These are phyloP conservation scores for Hypselothyrea guttata DNA, from an alignment of 2,888 invertebrate species.

Conservation along the genomic window DNA sequence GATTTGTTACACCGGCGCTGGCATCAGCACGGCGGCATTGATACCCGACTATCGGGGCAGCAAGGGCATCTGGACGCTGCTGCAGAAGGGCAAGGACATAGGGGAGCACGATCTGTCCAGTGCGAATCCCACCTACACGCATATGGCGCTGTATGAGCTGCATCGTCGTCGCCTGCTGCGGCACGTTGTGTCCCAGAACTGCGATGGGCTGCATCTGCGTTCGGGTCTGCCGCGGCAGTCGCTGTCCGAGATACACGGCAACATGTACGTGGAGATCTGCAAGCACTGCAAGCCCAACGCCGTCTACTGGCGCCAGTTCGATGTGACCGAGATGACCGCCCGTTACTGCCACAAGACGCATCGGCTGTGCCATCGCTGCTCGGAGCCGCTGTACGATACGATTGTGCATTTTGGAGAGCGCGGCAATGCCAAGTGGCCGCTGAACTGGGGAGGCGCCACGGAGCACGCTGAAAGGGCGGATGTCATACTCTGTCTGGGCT, in stretches of 20 bases:
- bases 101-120: slow-evolving; percentile 93
- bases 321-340: slow-evolving; percentile 97
- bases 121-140: slow-evolving; percentile 96
- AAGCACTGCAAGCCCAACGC: slow-evolving; percentile 89
- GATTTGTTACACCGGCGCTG: slow-evolving; percentile 92
- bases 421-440: slow-evolving; percentile 93
- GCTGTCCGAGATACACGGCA: slow-evolving; percentile 97
- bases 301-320: slow-evolving; percentile 94
- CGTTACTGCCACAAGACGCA: slow-evolving; percentile 93
- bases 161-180: slow-evolving; percentile 91
- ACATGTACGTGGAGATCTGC: slow-evolving; percentile 97
- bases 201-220: slow-evolving; percentile 96
- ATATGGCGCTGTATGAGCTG: slow-evolving; percentile 95
- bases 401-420: slow-evolving; percentile 99
- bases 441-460: slow-evolving; percentile 97
- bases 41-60: slow-evolving; percentile 99
- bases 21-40: slow-evolving; percentile 96
- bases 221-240: slow-evolving; percentile 92
- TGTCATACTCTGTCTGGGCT: slow-evolving; percentile 96
- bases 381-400: slow-evolving; percentile 89
- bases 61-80: slow-evolving; percentile 97
- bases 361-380: slow-evolving; percentile 92
- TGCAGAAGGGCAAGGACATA: slow-evolving; percentile 94
- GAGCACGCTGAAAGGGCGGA: slow-evolving; percentile 94
- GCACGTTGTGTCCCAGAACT: slow-evolving; percentile 98